Percentiles rank a stretch among this genome's conserved stretches.
Evolutionary conservation across 2,888 invertebrate genomes (phyloP).

Genomic region (Hydrotaea cyrtoneurina): DNA sequence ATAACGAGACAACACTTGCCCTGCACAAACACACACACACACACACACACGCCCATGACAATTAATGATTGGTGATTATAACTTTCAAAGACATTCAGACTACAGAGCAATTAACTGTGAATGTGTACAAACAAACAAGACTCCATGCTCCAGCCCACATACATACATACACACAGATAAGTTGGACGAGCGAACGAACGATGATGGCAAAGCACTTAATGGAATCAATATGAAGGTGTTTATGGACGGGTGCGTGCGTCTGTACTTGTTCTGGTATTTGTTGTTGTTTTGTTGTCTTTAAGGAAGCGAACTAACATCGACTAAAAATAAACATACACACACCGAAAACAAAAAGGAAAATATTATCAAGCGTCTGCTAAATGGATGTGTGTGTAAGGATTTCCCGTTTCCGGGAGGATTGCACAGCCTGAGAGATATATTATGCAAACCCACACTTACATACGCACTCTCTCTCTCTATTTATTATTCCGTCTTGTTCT

Average conservation of each 20-base stretch:
- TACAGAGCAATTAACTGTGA: slow-evolving; percentile 40
- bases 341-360: not conserved
- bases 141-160: not conserved
- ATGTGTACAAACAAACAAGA: not conserved
- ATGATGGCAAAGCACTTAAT: slow-evolving; percentile 23
- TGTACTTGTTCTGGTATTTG: not conserved
- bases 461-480: not conserved
- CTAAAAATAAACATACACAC: slow-evolving; percentile 43
- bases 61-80: slow-evolving; percentile 68
- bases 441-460: not conserved
- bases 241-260: slow-evolving; percentile 20
- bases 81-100: slow-evolving; percentile 45
- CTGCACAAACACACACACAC: no score
- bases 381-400: slow-evolving; percentile 26
- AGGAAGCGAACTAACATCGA: slow-evolving; percentile 21
- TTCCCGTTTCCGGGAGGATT: slow-evolving; percentile 43
- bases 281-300: slow-evolving; percentile 26
- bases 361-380: not conserved
- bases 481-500: not conserved
- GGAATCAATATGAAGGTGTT: slow-evolving; percentile 41
- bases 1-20: no score
- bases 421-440: not conserved
- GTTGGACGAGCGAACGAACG: not conserved
- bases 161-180: no score
- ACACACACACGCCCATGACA: slow-evolving; percentile 24